These are phyloP conservation scores for Corythornis cristatus DNA, from an alignment of 2,113 vertebrate genomes.

Conservation along the genomic window DNA sequence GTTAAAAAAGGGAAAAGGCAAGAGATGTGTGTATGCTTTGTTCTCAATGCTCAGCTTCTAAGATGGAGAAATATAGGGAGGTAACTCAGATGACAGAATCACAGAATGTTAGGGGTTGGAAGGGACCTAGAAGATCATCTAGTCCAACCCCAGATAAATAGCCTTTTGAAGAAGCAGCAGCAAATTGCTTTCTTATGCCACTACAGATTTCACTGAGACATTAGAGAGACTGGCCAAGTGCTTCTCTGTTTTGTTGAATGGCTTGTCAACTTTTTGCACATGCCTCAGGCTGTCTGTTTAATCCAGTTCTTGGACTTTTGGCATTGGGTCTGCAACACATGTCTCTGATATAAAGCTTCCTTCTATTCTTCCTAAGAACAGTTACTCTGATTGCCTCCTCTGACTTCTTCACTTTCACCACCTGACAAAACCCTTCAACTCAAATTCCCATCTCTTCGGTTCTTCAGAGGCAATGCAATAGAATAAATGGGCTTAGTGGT, in stretches of 20 bases:
- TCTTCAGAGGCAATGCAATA: fast-evolving
- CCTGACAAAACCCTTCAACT: neutral
- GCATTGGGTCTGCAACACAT: neutral
- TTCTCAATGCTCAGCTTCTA: neutral
- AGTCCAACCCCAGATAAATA: neutral
- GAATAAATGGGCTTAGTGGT: neutral
- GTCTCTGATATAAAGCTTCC: neutral
- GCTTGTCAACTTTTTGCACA: neutral
- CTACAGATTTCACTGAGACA: neutral
- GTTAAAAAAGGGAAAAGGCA: neutral
- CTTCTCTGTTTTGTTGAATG: neutral
- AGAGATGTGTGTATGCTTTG: neutral
- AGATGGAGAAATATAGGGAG: neutral
- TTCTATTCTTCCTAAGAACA: neutral
- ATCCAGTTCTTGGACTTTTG: neutral
- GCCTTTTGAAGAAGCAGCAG: neutral
- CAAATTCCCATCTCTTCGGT: neutral
- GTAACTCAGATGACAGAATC: neutral
- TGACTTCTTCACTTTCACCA: neutral
- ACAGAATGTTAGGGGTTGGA: too few species aligned
- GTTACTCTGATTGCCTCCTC: neutral
- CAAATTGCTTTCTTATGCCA: neutral
- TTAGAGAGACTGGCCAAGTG: neutral
- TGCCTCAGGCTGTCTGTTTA: neutral
- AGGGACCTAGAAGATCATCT: too few species aligned